Evolutionary conservation across 2,888 invertebrate genomes (phyloP).

Genomic region (Agriopis leucophaearia): DNA sequence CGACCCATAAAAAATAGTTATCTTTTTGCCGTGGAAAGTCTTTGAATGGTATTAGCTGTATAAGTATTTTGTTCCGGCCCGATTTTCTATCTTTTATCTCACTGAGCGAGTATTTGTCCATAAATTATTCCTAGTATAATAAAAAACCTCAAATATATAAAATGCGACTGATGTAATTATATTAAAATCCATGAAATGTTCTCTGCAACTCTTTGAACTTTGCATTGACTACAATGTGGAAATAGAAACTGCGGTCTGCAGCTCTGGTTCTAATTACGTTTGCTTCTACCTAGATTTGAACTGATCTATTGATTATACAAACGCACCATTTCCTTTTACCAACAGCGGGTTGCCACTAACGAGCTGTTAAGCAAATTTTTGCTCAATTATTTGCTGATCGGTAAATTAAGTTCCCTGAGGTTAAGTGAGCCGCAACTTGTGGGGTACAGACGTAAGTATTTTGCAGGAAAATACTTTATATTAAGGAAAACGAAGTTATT

Average conservation of each 20-base stretch:
- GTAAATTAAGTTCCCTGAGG: constrained; percentile 40
- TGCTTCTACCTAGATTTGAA: constrained; percentile 27
- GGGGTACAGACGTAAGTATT: constrained; percentile 16
- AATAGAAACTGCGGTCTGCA: background rate
- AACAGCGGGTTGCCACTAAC: constrained; percentile 28
- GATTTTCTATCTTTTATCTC: no score
- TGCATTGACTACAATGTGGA: no score
- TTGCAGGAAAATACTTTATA: background rate
- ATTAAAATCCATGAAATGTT: no score
- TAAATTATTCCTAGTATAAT: no score
- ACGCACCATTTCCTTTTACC: constrained; percentile 21
- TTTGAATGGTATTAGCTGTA: no score
- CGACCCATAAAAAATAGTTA: no score
- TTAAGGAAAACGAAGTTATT: background rate
- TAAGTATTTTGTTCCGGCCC: no score
- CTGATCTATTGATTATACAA: constrained; percentile 14
- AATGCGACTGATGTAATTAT: no score
- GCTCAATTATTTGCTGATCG: constrained; percentile 45
- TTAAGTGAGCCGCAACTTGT: background rate
- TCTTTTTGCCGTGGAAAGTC: no score
- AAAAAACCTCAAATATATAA: no score
- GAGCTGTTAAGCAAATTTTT: constrained; percentile 32
- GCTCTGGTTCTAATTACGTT: background rate
- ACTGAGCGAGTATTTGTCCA: no score
- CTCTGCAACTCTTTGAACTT: no score